phyloP scores from a whole-genome alignment of 1,140 invertebrate species.

The Agrypnia vestita region DNA sequence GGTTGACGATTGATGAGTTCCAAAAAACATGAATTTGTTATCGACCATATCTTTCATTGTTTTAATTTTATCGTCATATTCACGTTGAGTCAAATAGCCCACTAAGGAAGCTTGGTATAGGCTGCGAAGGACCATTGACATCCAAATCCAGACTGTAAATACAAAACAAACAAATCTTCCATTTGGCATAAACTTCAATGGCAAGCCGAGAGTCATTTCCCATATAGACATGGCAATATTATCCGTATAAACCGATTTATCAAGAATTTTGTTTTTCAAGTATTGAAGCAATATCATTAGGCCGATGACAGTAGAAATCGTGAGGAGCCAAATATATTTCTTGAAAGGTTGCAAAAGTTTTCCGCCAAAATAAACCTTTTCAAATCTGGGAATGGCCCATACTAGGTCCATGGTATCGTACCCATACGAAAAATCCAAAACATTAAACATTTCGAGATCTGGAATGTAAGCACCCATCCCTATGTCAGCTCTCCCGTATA shows the following conservation, averaged over 20 bases:
- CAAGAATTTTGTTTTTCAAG: conserved; percentile 38
- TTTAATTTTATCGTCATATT: conserved; percentile 46
- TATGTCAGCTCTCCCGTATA: conserved; percentile 53
- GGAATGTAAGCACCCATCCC: conserved; percentile 51
- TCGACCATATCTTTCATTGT: conserved; percentile 56
- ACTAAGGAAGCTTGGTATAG: conserved; percentile 54
- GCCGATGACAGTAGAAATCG: conserved; percentile 20
- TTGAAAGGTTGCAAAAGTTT: conserved; percentile 52
- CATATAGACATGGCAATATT: conserved; percentile 45
- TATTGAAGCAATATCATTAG: conserved; percentile 33
- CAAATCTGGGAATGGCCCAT: conserved; percentile 53
- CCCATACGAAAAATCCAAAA: conserved; percentile 50
- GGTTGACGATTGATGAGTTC: conserved; percentile 35
- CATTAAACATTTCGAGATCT: conserved; percentile 25
- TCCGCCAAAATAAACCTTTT: conserved; percentile 16
- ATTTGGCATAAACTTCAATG: conserved; percentile 41
- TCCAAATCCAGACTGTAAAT: conserved; percentile 58
- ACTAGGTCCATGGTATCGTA: conserved; percentile 54
- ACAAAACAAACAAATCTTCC: conserved; percentile 57
- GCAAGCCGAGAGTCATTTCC: conserved; percentile 50
- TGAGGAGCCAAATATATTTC: conserved; percentile 44
- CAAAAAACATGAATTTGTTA: conserved; percentile 48
- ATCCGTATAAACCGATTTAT: conserved; percentile 38
- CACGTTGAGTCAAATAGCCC: conserved; percentile 47
- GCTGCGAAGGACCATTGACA: conserved; percentile 51